Conservation (phyloP, 2,888 invertebrate species). For the Eupeodes latifasciatus region DNA sequence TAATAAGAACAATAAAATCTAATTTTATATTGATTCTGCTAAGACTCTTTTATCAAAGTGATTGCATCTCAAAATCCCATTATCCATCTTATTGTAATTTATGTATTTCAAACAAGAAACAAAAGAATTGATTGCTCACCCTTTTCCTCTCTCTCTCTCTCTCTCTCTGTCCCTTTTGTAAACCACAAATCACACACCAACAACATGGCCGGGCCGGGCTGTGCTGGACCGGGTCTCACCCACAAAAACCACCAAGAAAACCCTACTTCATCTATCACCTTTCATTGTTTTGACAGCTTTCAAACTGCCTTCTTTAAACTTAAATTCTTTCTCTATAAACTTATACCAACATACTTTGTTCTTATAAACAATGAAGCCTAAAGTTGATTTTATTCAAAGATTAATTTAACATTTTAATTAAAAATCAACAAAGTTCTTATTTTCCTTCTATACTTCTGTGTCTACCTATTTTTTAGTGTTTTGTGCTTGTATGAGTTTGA, state of each 20-base stretch:
- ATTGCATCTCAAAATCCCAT: constrained; percentile 23
- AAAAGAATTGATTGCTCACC: not conserved
- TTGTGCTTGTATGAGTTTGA: not conserved
- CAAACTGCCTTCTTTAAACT: constrained; percentile 45
- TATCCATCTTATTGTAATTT: constrained; percentile 32
- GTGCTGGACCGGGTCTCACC: too few species aligned
- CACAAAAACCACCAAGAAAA: not conserved
- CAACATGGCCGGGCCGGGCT: too few species aligned
- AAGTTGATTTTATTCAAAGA: constrained; percentile 52
- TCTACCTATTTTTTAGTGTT: not conserved
- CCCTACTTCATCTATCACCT: constrained; percentile 38
- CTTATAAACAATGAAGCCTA: constrained; percentile 38
- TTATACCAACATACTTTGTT: not conserved
- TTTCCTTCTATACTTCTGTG: not conserved
- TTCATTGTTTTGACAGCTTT: constrained; percentile 67
- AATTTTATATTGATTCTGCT: not conserved
- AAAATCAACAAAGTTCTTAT: constrained; percentile 66
- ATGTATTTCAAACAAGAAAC: constrained; percentile 8
- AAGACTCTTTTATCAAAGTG: not conserved
- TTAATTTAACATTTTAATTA: constrained; percentile 74
- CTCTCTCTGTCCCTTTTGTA: not conserved
- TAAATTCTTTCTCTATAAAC: constrained; percentile 13
- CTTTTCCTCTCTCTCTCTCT: not conserved
- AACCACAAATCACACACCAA: constrained; percentile 17
- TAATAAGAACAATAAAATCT: not conserved